phyloP scores from a whole-genome alignment of 2,888 invertebrate species.

The Osmoderma eremita region DNA sequence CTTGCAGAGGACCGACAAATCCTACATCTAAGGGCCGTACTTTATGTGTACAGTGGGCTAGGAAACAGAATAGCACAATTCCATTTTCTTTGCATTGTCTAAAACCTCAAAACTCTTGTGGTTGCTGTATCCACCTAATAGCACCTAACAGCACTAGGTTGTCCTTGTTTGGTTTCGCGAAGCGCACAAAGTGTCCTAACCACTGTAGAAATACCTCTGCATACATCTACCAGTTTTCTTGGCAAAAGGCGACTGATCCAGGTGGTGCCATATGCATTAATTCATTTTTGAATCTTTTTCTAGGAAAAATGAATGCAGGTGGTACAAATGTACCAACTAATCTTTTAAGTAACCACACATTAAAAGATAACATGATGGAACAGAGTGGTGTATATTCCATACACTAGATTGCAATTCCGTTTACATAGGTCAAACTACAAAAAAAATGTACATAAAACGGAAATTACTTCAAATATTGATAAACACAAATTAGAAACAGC shows the following conservation, averaged over 20 bases:
- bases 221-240: conserved; percentile 3
- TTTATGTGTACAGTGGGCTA: neutral
- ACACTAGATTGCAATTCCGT: no score
- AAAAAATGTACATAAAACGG: no score
- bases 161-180: neutral
- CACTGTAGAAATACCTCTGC: conserved; percentile 16
- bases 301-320: conserved; percentile 44
- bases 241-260: conserved; percentile 42
- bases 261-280: conserved; percentile 44
- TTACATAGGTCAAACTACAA: no score
- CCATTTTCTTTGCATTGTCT: neutral
- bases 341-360: no score
- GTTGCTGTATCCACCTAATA: conserved; percentile 1
- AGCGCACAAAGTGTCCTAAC: conserved; percentile 7
- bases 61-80: neutral
- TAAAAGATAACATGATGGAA: no score
- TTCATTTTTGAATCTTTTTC: conserved; percentile 42
- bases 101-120: conserved; percentile 31
- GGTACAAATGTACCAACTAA: conserved; percentile 5
- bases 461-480: no score
- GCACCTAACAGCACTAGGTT: neutral
- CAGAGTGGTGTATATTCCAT: no score
- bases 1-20: conserved; percentile 44
- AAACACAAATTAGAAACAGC: no score
- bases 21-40: neutral